Conservation (phyloP, 37 sponge, comb jelly and placozoan genomes). For the Oscarella lobularis region DNA sequence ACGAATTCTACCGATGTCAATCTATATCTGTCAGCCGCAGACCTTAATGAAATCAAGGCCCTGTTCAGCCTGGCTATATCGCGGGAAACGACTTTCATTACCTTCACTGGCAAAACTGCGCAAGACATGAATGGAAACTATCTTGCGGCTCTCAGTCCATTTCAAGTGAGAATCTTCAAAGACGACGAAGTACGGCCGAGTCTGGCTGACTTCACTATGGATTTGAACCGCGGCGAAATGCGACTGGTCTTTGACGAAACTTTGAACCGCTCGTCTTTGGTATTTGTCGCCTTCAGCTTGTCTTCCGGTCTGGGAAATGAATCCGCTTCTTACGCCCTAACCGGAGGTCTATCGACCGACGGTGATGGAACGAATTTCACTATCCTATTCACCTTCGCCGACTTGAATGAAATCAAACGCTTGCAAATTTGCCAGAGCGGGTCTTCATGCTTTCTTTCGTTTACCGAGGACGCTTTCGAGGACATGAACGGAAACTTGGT, state of each 20-base stretch:
- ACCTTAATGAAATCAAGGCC: slow-evolving; percentile 65
- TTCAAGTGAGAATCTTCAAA: slow-evolving; percentile 11
- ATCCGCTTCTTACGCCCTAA: slow-evolving; percentile 14
- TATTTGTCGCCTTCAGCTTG: background rate
- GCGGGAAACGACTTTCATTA: slow-evolving; percentile 28
- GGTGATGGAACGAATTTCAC: slow-evolving; percentile 24
- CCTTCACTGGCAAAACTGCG: slow-evolving; percentile 18
- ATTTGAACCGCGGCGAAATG: slow-evolving; percentile 50
- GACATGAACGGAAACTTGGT: slow-evolving; percentile 46
- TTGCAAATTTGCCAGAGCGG: slow-evolving; percentile 36
- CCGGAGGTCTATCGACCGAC: slow-evolving; percentile 38
- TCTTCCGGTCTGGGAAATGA: background rate
- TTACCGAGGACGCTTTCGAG: slow-evolving; percentile 16
- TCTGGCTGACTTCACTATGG: slow-evolving; percentile 32
- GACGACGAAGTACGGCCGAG: slow-evolving; percentile 29
- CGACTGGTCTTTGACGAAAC: slow-evolving; percentile 9
- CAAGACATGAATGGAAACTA: slow-evolving; percentile 54
- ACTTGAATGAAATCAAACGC: slow-evolving; percentile 60
- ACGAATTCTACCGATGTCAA: slow-evolving; percentile 15
- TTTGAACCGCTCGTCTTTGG: background rate
- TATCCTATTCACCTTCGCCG: slow-evolving; percentile 49
- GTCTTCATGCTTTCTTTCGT: slow-evolving; percentile 43
- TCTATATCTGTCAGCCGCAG: slow-evolving; percentile 23
- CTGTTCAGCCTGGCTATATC: slow-evolving; percentile 25
- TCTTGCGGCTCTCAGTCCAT: background rate